Evolutionary conservation across 2,888 invertebrate species (phyloP).

Genomic region (Catonia carolina): DNA sequence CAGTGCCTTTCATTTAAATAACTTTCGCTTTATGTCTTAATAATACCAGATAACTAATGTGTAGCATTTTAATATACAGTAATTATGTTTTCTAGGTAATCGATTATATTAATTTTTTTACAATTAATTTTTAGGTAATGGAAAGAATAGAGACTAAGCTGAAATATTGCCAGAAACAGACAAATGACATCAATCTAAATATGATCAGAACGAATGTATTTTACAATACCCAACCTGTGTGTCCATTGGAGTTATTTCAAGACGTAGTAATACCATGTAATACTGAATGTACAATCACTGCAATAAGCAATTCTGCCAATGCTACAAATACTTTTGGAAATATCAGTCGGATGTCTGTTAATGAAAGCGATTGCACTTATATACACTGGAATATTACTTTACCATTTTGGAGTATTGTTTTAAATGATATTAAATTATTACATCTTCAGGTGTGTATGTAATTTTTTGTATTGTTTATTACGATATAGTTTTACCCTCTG

Average conservation of each 20-base stretch:
- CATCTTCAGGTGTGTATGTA: neutral
- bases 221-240: slow-evolving; percentile 9
- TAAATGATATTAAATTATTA: neutral
- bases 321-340: too few species aligned
- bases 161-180: slow-evolving; percentile 16
- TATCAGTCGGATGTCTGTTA: too few species aligned
- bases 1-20: too few species aligned
- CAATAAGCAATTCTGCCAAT: neutral
- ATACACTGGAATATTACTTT: slow-evolving; percentile 19
- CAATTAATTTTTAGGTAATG: neutral
- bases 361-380: neutral
- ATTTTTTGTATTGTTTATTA: too few species aligned
- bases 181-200: slow-evolving; percentile 4
- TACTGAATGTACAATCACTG: slow-evolving; percentile 10
- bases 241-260: slow-evolving; percentile 9
- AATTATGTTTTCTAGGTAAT: too few species aligned
- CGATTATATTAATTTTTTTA: too few species aligned
- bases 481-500: too few species aligned
- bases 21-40: too few species aligned
- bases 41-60: too few species aligned
- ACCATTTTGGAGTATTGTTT: slow-evolving; percentile 18
- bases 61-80: too few species aligned
- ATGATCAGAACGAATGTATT: slow-evolving; percentile 10
- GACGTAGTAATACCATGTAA: slow-evolving; percentile 17
- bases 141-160: slow-evolving; percentile 4